Evolutionary conservation across 2,113 vertebrate species (phyloP).

Genomic region (human (Homo sapiens)): GRCh38 chr9:135470501-135471000

Average conservation of each 20-base stretch:
- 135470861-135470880: background rate
- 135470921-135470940: background rate
- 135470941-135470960: background rate
- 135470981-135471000: too few relatives aligned
- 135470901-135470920: background rate
- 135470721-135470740: background rate
- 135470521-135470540: too few relatives aligned
- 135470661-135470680: too few relatives aligned
- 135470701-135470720: too few relatives aligned
- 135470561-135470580: too few relatives aligned
- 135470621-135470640: background rate
- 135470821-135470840: too few relatives aligned
- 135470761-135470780: background rate
- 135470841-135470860: too few relatives aligned
- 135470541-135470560: too few relatives aligned
- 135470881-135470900: background rate
- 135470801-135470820: background rate
- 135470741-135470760: background rate
- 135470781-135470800: background rate
- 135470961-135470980: background rate
- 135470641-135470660: background rate
- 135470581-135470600: too few relatives aligned
- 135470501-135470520: too few relatives aligned
- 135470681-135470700: too few relatives aligned
- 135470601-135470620: too few relatives aligned